These are phyloP conservation scores for Enteromius treurensis DNA, from an alignment of 2,797 vertebrate species.

Conservation along the genomic window DNA sequence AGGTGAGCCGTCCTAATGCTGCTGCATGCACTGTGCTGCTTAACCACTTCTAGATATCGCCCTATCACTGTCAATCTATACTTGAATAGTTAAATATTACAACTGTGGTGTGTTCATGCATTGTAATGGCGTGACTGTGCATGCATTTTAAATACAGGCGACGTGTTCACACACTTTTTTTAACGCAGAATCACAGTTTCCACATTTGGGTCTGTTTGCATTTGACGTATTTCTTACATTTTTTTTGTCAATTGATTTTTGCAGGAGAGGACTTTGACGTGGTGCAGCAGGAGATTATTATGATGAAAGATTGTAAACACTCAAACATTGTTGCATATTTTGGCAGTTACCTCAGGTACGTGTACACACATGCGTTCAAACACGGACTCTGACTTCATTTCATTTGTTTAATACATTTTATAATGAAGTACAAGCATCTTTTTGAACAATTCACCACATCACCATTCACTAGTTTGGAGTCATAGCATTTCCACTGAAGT, in stretches of 20 bases:
- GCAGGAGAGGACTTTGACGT: constrained; percentile 98
- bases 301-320: constrained; percentile 99
- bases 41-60: constrained; percentile 25
- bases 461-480: neutral
- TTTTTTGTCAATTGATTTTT: constrained; percentile 19
- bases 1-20: constrained; percentile 66
- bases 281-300: constrained; percentile 99
- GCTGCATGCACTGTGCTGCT: constrained; percentile 29
- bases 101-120: constrained; percentile 27
- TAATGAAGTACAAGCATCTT: neutral
- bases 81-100: constrained; percentile 47
- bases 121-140: constrained; percentile 1
- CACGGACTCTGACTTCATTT: constrained; percentile 28
- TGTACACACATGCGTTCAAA: constrained; percentile 51
- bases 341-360: constrained; percentile 98
- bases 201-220: neutral
- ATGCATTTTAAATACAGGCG: neutral
- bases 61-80: constrained; percentile 25
- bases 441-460: neutral
- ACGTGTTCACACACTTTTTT: neutral
- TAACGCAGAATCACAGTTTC: neutral
- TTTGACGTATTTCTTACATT: neutral
- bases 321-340: constrained; percentile 99
- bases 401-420: neutral
- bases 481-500: neutral